Evolutionary conservation across 2,113 vertebrate species (phyloP), one percentile per base, ranked within the genome.

Genomic region (Burhinus bistriatus): DNA sequence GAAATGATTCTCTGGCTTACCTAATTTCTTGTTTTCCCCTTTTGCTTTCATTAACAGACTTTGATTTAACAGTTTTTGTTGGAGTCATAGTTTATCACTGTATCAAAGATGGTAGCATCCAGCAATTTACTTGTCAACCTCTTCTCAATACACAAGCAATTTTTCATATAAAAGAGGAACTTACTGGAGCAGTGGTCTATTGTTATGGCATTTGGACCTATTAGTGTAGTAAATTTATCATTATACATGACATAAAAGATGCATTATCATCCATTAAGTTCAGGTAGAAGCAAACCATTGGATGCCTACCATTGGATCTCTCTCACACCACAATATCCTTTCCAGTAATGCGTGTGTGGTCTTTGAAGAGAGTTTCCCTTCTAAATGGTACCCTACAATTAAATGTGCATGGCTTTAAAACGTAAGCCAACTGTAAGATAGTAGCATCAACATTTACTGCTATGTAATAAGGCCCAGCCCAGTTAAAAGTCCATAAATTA

Each of bases 191-290:
- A 97, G 93, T 83, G 91, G 96, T 94, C 93, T 98, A 92, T 95
- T 96, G 92, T 96, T 95, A 93, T 94, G 96, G 96, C 95, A 97
- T 85, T 93, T 80, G 93, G 96, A 87, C 90, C 96, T 97, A 97
- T 98, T 98, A 98, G 97, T 15, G 92, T 42, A 94, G 95, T 92
- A 91, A 97, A 98, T 98, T 97, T 97, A 98, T 98, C 98, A 98
- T 96, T 93, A 84, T 69, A 65, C 93, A 58, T 96, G 98, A 94
- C 97, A 98, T 87, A 92, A 91, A 95, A 95, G 97, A 98, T 98
- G 96, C 98, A 98, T 98, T 98, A 98, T 94, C 92, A 97, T 94
- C 97, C 98, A 98, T 98, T 98, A 98, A 96, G 96, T 79, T 83
- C 91, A 97, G 92, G 95, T 97, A 87, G 92, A 97, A 94, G 90